Conservation (phyloP, 2,888 invertebrate genomes). For the Sturmia bella region DNA sequence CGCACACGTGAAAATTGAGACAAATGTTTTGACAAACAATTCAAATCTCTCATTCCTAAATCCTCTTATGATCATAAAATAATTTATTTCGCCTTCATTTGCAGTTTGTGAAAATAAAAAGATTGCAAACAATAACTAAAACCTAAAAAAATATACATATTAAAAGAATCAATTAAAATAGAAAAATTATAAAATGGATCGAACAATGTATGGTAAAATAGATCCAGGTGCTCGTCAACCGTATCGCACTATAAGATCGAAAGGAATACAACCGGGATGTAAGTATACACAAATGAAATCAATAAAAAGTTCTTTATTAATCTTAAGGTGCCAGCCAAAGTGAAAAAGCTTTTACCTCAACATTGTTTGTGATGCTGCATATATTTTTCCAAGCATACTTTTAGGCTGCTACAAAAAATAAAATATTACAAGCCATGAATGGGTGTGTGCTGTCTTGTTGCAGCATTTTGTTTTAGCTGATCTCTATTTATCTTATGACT, state of each 20-base stretch:
- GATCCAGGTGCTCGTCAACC: slow-evolving; percentile 92
- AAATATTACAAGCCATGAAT: no score
- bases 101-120: slow-evolving; percentile 4
- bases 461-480: no score
- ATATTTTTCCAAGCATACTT: not conserved
- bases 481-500: no score
- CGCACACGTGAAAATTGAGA: slow-evolving; percentile 9
- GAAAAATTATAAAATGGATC: slow-evolving; percentile 85
- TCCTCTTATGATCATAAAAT: slow-evolving; percentile 4
- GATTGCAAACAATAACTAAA: not conserved
- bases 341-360: no score
- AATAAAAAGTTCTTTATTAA: no score
- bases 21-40: slow-evolving; percentile 29
- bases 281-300: slow-evolving; percentile 83
- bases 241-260: slow-evolving; percentile 91
- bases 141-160: not conserved
- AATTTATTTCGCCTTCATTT: slow-evolving; percentile 7
- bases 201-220: slow-evolving; percentile 94
- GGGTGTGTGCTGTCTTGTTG: no score
- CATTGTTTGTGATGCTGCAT: not conserved
- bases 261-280: slow-evolving; percentile 93
- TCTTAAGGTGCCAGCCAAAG: no score
- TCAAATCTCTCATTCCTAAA: slow-evolving; percentile 43
- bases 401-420: slow-evolving; percentile 29
- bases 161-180: not conserved